phyloP scores from a whole-genome alignment of 2,113 vertebrate genomes.

The Meleagris gallopavo region DNA sequence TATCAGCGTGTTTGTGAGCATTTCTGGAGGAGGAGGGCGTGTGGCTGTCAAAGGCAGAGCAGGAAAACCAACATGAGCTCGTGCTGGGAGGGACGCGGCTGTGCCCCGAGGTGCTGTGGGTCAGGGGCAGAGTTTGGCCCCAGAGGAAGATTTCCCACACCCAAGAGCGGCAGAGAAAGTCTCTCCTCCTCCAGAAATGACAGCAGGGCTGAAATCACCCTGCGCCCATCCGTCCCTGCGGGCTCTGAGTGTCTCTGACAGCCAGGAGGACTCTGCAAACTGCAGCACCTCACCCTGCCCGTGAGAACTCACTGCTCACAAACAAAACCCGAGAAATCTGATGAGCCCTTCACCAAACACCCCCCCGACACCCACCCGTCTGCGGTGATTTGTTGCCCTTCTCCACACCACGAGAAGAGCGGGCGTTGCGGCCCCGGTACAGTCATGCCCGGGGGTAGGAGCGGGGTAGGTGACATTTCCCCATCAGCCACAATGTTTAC shows the following conservation, averaged over 20 bases:
- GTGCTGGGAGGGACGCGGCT: background rate
- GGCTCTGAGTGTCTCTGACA: fast-evolving
- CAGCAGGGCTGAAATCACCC: background rate
- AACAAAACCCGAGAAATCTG: background rate
- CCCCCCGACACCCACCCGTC: background rate
- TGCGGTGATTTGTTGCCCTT: background rate
- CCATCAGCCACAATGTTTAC: slow-evolving; percentile 39
- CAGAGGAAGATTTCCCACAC: background rate
- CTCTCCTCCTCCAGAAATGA: background rate
- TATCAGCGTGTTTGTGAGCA: background rate
- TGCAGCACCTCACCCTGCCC: background rate
- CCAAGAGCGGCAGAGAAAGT: background rate
- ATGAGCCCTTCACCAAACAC: background rate
- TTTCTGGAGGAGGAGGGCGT: slow-evolving; percentile 52
- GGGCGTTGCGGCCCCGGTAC: background rate
- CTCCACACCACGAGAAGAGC: background rate
- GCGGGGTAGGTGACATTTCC: slow-evolving; percentile 46
- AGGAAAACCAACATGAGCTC: slow-evolving; percentile 38
- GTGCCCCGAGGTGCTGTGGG: background rate
- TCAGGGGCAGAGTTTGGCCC: background rate
- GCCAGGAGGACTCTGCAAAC: background rate
- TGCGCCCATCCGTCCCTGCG: background rate
- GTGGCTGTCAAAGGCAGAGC: slow-evolving; percentile 48
- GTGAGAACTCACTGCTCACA: background rate
- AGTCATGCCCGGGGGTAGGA: background rate